phyloP scores from a whole-genome alignment of 37 sponge, comb jelly and placozoan species.

The Chondrosia reniformis region DNA sequence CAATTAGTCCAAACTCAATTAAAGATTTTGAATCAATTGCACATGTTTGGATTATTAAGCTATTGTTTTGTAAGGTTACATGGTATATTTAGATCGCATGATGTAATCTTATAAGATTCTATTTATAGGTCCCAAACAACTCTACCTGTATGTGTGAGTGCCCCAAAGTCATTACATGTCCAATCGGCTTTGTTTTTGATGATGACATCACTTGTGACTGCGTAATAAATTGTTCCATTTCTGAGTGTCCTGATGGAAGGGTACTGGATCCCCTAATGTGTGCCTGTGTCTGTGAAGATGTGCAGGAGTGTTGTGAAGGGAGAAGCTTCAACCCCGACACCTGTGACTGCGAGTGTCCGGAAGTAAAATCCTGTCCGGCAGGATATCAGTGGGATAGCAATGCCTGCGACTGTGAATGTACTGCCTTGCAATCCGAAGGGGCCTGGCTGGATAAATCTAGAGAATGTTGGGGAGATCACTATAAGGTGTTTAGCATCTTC shows the following conservation, averaged over 20 bases:
- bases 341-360: constrained; percentile 4
- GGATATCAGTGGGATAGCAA: not conserved
- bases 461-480: not conserved
- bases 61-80: too few relatives aligned
- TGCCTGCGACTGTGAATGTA: not conserved
- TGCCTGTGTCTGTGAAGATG: not conserved
- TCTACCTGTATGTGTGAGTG: constrained; percentile 1
- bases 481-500: constrained; percentile 7
- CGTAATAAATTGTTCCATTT: not conserved
- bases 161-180: not conserved
- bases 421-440: not conserved
- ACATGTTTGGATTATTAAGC: too few relatives aligned
- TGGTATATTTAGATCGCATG: not conserved
- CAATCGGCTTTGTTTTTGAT: not conserved
- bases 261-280: not conserved
- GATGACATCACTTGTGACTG: not conserved
- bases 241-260: not conserved
- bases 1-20: too few relatives aligned
- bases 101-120: not conserved
- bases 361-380: not conserved
- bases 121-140: not conserved
- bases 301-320: not conserved
- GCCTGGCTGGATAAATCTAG: not conserved
- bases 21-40: too few relatives aligned
- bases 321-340: not conserved